phyloP scores from a whole-genome alignment of 1,140 invertebrate species.

The Eumeta japonica region DNA sequence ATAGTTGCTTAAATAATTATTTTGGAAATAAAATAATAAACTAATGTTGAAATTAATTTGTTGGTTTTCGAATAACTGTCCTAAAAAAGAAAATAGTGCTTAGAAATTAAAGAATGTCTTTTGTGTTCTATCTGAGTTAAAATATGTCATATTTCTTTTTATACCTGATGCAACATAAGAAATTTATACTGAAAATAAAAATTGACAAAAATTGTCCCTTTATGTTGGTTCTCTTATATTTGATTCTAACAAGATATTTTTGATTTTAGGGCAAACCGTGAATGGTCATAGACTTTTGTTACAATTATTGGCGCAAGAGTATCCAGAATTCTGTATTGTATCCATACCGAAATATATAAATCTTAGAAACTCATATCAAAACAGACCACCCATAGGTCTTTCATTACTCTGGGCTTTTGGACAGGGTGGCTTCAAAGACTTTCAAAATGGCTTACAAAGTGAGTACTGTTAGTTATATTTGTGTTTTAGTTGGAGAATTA shows the following conservation, averaged over 20 bases:
- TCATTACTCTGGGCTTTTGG: slow-evolving; percentile 78
- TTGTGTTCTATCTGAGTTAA: slow-evolving; percentile 2
- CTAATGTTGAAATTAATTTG: too few relatives aligned
- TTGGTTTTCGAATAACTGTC: too few relatives aligned
- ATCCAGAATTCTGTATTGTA: slow-evolving; percentile 62
- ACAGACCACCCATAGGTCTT: slow-evolving; percentile 72
- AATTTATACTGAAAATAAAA: too few relatives aligned
- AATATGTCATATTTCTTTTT: background rate
- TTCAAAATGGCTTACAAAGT: slow-evolving; percentile 73
- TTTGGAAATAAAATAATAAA: too few relatives aligned
- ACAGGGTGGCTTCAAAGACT: slow-evolving; percentile 69
- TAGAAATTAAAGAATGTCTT: too few relatives aligned
- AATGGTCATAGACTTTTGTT: slow-evolving; percentile 70
- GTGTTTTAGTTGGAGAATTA: background rate
- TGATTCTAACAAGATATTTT: too few relatives aligned
- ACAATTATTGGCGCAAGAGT: slow-evolving; percentile 65
- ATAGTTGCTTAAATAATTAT: too few relatives aligned
- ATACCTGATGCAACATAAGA: too few relatives aligned
- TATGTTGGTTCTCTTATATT: too few relatives aligned
- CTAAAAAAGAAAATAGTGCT: too few relatives aligned
- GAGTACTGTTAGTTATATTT: slow-evolving; percentile 10
- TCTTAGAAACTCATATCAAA: slow-evolving; percentile 76
- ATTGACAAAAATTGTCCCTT: too few relatives aligned
- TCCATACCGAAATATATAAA: slow-evolving; percentile 64
- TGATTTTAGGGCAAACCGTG: slow-evolving; percentile 50